Conservation (phyloP, 2,888 invertebrate species). For the Caradrina clavipalpis region DNA sequence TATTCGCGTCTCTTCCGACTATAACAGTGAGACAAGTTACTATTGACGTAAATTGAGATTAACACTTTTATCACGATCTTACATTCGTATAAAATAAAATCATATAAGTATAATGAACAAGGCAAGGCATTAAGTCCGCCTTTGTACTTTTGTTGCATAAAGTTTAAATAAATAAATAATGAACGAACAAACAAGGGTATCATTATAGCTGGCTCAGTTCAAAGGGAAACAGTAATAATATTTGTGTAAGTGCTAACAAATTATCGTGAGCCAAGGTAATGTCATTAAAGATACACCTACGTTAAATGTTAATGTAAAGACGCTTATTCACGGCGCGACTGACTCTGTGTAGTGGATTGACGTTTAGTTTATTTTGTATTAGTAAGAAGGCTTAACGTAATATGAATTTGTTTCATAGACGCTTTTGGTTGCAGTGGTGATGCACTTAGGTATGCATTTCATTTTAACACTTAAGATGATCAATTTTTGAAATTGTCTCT, state of each 20-base stretch:
- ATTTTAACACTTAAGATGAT: no score
- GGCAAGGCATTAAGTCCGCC: no score
- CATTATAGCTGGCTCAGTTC: slow-evolving; percentile 22
- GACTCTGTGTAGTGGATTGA: neutral
- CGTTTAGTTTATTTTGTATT: neutral
- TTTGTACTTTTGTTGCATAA: no score
- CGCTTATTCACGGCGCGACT: slow-evolving; percentile 5
- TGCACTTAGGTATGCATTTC: no score
- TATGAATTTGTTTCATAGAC: neutral
- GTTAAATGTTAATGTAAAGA: slow-evolving; percentile 30
- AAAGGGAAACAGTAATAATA: slow-evolving; percentile 39
- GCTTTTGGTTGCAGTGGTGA: neutral
- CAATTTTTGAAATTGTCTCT: no score
- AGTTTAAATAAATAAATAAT: no score
- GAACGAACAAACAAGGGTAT: slow-evolving; percentile 1
- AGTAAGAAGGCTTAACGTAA: neutral
- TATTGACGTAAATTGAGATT: slow-evolving; percentile 10
- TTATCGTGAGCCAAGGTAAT: slow-evolving; percentile 39
- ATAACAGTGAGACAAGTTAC: slow-evolving; percentile 9
- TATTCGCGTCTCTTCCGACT: slow-evolving; percentile 5
- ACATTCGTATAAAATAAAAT: slow-evolving; percentile 2
- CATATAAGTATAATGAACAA: neutral
- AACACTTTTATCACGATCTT: neutral
- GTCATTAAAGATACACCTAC: slow-evolving; percentile 37
- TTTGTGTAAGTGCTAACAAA: slow-evolving; percentile 44